phyloP scores from a whole-genome alignment of 2,797 vertebrate species.

The Schizothorax lantsangensis region DNA sequence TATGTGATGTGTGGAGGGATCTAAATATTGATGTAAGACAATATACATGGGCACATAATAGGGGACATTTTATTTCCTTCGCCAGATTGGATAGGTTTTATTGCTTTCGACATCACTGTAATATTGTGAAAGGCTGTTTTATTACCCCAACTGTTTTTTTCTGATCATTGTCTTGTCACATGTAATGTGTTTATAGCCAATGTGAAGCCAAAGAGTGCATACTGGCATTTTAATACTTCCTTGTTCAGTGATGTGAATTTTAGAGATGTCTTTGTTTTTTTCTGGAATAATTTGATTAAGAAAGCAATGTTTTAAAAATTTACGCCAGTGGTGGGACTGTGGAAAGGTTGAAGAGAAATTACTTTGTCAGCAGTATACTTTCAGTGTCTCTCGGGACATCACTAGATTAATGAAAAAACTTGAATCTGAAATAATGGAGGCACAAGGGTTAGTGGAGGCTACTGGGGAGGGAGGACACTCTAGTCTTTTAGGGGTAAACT shows the following conservation, averaged over 20 bases:
- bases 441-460: not conserved
- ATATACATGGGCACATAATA: not conserved
- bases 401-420: not conserved
- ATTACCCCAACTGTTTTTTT: not conserved
- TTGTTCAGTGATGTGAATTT: not conserved
- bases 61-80: not conserved
- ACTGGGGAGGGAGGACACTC: not conserved
- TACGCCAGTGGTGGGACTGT: conserved; percentile 7
- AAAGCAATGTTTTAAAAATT: not conserved
- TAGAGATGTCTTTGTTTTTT: not conserved
- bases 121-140: not conserved
- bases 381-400: not conserved
- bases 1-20: conserved; percentile 6
- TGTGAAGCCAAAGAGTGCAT: not conserved
- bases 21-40: not conserved
- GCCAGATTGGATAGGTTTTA: conserved; percentile 2
- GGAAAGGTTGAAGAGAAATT: not conserved
- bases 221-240: not conserved
- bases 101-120: conserved; percentile 4
- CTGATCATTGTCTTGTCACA: not conserved
- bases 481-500: not conserved
- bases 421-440: too few relatives aligned
- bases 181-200: not conserved
- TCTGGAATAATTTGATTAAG: not conserved
- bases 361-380: conserved; percentile 18